Evolutionary conservation across 1,140 invertebrate species (phyloP).

Genomic region (Hylyphantes graminicola): DNA sequence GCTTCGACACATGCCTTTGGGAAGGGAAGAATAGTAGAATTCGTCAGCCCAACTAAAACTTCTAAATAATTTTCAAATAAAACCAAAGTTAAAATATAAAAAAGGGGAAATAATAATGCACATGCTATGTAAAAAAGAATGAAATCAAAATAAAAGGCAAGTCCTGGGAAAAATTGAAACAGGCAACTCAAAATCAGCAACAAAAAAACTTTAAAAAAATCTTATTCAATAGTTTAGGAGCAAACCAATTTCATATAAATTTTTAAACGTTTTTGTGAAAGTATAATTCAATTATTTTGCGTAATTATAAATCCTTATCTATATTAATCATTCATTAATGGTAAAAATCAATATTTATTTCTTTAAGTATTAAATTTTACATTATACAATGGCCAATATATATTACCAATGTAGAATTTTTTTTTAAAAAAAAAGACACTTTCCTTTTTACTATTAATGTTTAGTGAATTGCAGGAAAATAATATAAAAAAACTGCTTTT

Average conservation of each 20-base stretch:
- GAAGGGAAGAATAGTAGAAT: constrained; percentile 52
- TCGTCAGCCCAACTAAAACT: constrained; percentile 57
- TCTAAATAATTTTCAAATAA: constrained; percentile 60
- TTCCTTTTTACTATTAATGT: too few species aligned
- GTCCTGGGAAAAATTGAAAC: not conserved
- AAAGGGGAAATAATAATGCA: constrained; percentile 12
- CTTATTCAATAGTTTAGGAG: not conserved
- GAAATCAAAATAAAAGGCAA: constrained; percentile 10
- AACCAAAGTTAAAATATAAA: constrained; percentile 34
- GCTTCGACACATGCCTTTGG: constrained; percentile 59
- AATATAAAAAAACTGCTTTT: too few species aligned
- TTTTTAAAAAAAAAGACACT: too few species aligned
- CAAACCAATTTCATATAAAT: not conserved
- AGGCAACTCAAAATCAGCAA: not conserved
- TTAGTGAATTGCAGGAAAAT: too few species aligned
- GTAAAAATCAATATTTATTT: too few species aligned
- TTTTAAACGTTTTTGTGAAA: not conserved
- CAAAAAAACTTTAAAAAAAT: not conserved
- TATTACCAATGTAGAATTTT: too few species aligned
- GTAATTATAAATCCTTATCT: too few species aligned
- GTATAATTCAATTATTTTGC: too few species aligned
- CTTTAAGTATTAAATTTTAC: too few species aligned
- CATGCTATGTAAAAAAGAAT: constrained; percentile 14
- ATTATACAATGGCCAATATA: too few species aligned
- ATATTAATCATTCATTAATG: too few species aligned